A percentile compares a stretch with the other conserved stretches of the same genome.
These are phyloP conservation scores for Heterotilapia buettikoferi DNA, from an alignment of 2,113 vertebrate species.

Conservation along the genomic window DNA sequence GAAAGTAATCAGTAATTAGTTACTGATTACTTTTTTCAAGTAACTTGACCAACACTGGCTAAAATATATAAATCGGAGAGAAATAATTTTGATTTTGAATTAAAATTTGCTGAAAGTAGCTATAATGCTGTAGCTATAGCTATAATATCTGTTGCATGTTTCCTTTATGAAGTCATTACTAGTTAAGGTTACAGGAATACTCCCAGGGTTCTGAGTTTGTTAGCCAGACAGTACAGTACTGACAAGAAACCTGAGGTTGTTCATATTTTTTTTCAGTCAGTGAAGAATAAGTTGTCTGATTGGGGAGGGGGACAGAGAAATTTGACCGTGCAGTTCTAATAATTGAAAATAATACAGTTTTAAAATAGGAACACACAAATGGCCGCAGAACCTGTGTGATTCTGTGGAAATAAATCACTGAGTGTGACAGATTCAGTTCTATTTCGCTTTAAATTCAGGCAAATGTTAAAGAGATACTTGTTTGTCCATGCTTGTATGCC, in stretches of 20 bases:
- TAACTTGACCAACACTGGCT: too few relatives aligned
- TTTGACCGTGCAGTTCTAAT: background rate
- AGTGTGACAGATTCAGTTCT: background rate
- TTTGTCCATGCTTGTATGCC: background rate
- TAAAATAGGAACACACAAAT: fast-evolving
- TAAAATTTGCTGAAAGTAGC: fast-evolving
- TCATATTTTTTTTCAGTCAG: background rate
- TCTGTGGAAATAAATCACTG: too few relatives aligned
- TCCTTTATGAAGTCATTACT: background rate
- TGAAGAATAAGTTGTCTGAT: background rate
- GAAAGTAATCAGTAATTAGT: too few relatives aligned
- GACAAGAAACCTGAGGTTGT: background rate
- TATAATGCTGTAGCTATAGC: background rate
- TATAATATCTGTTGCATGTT: background rate
- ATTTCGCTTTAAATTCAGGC: background rate
- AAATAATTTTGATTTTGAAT: background rate
- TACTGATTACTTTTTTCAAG: too few relatives aligned
- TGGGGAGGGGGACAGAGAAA: background rate
- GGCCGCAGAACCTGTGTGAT: background rate
- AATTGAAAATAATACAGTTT: background rate
- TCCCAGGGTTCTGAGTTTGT: fast-evolving
- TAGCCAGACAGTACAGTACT: background rate
- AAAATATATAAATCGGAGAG: fast-evolving
- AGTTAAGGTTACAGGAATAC: background rate
- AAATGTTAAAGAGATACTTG: background rate